Percentiles rank a stretch among this genome's conserved stretches.
Conservation (phyloP, 1,140 invertebrate species). For the Euura lappo region DNA sequence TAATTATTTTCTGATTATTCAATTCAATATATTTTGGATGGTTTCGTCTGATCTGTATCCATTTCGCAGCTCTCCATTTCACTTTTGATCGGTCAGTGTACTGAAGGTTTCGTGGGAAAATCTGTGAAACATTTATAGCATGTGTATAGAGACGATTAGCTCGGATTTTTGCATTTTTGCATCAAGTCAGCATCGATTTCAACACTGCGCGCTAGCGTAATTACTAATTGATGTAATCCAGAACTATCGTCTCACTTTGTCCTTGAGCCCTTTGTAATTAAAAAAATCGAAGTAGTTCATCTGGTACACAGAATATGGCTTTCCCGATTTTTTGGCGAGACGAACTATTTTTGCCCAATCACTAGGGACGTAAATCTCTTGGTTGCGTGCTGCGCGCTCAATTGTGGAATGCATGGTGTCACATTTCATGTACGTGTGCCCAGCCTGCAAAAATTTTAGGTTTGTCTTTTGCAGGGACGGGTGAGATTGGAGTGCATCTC, state of each 20-base stretch:
- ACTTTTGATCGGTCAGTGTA: constrained; percentile 8
- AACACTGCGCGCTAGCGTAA: background rate
- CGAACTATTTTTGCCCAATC: background rate
- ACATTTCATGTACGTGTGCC: background rate
- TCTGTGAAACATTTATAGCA: constrained; percentile 9
- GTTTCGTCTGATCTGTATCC: background rate
- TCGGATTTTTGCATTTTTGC: background rate
- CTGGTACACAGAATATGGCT: background rate
- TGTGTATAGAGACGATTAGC: background rate
- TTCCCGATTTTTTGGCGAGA: background rate
- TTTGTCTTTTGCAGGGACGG: background rate
- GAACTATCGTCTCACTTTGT: background rate
- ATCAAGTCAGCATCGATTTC: background rate
- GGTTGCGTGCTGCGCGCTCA: constrained; percentile 12
- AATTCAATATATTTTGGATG: too few species aligned
- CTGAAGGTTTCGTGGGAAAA: constrained; percentile 1
- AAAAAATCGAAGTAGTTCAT: background rate
- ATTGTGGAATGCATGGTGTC: too few species aligned
- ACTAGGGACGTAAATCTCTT: constrained; percentile 6
- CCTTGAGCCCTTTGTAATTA: background rate
- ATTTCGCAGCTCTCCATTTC: constrained; percentile 9
- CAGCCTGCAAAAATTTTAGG: constrained; percentile 13
- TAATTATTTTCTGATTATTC: too few species aligned
- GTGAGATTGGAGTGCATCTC: constrained; percentile 3
- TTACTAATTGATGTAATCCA: background rate